Evolutionary conservation across 2,888 invertebrate species (phyloP), one percentile per base, ranked within the genome.

Genomic region (Orthosia cruda): DNA sequence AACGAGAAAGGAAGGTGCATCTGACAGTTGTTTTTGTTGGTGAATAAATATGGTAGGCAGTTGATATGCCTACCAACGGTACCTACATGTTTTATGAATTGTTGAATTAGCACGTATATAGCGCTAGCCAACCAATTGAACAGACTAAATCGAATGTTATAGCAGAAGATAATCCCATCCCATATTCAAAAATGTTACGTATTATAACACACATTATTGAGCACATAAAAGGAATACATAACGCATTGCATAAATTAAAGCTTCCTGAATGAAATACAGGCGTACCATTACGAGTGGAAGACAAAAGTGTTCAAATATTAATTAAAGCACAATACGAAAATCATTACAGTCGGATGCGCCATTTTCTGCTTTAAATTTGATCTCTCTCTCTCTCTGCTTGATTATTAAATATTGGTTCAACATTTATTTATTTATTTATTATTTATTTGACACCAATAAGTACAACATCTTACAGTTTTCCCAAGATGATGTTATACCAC

Each of bases 251-350:
- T 76, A 68, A 50, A 71, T 80, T 45, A 69, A 71, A 61, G 59
- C 62, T 55, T 74, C 62, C 66, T 15, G 76, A 55, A 63, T 58
- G 26, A 70, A 77, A 78, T 71, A 66, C 40, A 66, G 47, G 61
- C n/a, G n/a, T n/a, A 63, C 58, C 77, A 83, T 70, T 77, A 74
- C 57, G 47, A 69, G 59, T 55, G 71, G 57, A 83, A 71, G 67
- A 77, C 61, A 80, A 80, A 80, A 74, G 63, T 84, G 70, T 70
- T 84, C 70, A 70, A 84, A 81, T 79, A 76, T 87, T 76, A 81
- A 85, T 70, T 84, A 70, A 77, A 66, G 23, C 57, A 74, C 49
- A 66, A 73, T 80, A 64, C 7, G 63, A 74, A 77, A 63, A 49
- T 65, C 50, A 62, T 63, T 71, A 62, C 77, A 67, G 55, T 55